Evolutionary conservation across 2,888 invertebrate species (phyloP).

Genomic region (Hirtodrosophila confusa): DNA sequence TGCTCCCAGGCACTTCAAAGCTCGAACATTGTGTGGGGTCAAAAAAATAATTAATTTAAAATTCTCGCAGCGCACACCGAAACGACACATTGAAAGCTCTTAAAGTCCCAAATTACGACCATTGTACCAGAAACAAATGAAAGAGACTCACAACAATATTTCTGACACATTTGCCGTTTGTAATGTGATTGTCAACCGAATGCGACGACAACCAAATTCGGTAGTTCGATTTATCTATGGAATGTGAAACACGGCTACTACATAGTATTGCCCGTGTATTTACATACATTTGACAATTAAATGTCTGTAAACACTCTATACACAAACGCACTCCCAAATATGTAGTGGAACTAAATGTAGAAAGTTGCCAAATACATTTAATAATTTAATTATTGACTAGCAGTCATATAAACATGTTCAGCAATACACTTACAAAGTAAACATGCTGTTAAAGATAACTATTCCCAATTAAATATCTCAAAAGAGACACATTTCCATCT

Average conservation of each 20-base stretch:
- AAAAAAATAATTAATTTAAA: conserved; percentile 80
- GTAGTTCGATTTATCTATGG: conserved; percentile 50
- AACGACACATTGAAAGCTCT: conserved; percentile 80
- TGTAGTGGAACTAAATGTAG: no score
- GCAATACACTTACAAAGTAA: no score
- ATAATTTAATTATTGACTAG: no score
- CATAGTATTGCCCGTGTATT: conserved; percentile 9
- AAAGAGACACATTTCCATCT: no score
- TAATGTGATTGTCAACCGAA: conserved; percentile 69
- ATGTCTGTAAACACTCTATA: no score
- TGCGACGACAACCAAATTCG: conserved; percentile 66
- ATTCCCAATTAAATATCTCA: no score
- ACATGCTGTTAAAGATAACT: no score
- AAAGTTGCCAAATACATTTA: no score
- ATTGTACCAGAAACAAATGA: conserved; percentile 74
- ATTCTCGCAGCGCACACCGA: conserved; percentile 69
- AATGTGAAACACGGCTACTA: conserved; percentile 43
- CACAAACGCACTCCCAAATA: no score
- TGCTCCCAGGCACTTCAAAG: conserved; percentile 35
- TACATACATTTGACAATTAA: not conserved
- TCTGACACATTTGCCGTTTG: conserved; percentile 75
- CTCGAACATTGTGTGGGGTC: conserved; percentile 73
- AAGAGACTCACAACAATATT: conserved; percentile 70
- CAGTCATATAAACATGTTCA: no score
- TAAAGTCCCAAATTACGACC: conserved; percentile 78